Evolutionary conservation across 2,888 invertebrate species (phyloP), one percentile per base, ranked within the genome.

Genomic region (Drosophila colorata): DNA sequence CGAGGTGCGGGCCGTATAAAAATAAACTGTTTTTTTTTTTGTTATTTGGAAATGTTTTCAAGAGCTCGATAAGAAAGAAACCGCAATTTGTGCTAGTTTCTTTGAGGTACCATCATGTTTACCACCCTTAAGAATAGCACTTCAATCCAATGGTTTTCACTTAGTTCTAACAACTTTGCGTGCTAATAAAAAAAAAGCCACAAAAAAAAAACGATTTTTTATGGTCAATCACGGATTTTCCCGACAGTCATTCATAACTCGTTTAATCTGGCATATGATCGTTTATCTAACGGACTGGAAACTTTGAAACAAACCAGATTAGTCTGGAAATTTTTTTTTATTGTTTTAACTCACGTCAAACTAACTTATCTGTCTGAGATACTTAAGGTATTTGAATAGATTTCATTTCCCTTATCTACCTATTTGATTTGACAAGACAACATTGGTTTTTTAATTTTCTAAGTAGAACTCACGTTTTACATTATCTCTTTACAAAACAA

Each of bases 11-110:
- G 60, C 47, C 38, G 18, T 38, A 72, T 58, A 67, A 58, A 72
- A 72, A 72, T 61, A 73, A 74, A 64, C 51, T 37, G 66, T 72
- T 43, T 43, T 53, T 72, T 33, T 53, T 68, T 48, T 53, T 38
- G 37, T 44, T 64, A 37, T 48, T 49, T 70, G 53, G 25, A 64
- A 58, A 58, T 58, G 53, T 28, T 58, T 59, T 38, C 11, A 14
- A 52, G 44, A 28, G 44, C 38, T 55, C 56, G 58, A 74, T 74
- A 74, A 77, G 56, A 33, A 23, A 23, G 48, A 51, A 61, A 72
- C 67, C 78, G 58, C 61, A 72, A 66, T 44, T 44, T 31, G 58
- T 31, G 53, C 25, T 55, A 44, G 60, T 66, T 77, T 58, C 33
- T 38, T 44, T 25, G n/a, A 14, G 51, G 18, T 23, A 38, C 55